A percentile compares a stretch with the other conserved stretches of the same genome.
Evolutionary conservation across 2,797 vertebrate genomes (phyloP).

Genomic region (Melanotaenia maccullochi): DNA sequence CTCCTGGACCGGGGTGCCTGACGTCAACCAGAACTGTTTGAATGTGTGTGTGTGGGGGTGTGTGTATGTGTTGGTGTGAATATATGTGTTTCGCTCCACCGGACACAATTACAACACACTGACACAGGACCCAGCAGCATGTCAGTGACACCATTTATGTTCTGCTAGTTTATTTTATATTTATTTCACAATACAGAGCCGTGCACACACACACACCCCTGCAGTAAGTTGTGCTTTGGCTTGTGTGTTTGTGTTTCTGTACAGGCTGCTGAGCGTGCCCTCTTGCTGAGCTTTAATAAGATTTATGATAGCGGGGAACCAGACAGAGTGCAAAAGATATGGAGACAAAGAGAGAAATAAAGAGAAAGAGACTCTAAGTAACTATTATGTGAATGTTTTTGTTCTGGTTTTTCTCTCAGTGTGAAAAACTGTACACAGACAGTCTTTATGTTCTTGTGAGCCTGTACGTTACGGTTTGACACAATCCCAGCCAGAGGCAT

Average conservation of each 20-base stretch:
- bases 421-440: neutral
- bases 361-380: slow-evolving; percentile 35
- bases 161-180: slow-evolving; percentile 16
- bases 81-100: slow-evolving; percentile 46
- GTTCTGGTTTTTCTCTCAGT: neutral
- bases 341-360: slow-evolving; percentile 51
- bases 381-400: slow-evolving; percentile 42
- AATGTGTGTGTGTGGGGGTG: slow-evolving; percentile 5
- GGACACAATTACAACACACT: slow-evolving; percentile 75
- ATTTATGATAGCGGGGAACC: slow-evolving; percentile 48
- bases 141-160: slow-evolving; percentile 62
- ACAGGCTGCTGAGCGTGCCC: slow-evolving; percentile 40
- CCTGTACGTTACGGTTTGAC: slow-evolving; percentile 12
- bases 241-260: slow-evolving; percentile 20
- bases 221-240: slow-evolving; percentile 11
- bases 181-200: slow-evolving; percentile 5
- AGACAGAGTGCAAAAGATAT: slow-evolving; percentile 34
- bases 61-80: slow-evolving; percentile 5
- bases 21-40: slow-evolving; percentile 29
- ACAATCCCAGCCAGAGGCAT: slow-evolving; percentile 14
- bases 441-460: slow-evolving; percentile 9
- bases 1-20: slow-evolving; percentile 27
- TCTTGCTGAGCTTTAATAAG: slow-evolving; percentile 59
- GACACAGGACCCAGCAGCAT: slow-evolving; percentile 64
- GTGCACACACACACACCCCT: slow-evolving; percentile 1